Conservation (phyloP, 2,888 invertebrate genomes). For the Ectemnius lituratus region DNA sequence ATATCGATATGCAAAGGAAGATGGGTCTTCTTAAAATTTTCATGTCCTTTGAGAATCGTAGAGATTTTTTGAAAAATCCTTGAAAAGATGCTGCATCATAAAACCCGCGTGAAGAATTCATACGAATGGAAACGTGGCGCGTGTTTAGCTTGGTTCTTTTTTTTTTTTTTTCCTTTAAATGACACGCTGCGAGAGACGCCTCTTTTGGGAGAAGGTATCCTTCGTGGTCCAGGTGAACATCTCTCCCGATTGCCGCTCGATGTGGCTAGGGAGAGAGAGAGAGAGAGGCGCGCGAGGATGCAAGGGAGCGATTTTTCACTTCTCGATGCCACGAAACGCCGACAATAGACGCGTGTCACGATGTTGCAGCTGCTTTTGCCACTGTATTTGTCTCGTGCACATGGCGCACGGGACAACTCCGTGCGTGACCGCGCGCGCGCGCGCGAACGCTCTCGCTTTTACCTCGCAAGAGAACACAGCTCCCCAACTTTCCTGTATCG, state of each 20-base stretch:
- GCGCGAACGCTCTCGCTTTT: constrained; percentile 28
- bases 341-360: constrained; percentile 78
- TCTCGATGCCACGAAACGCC: constrained; percentile 74
- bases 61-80: too few relatives aligned
- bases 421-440: constrained; percentile 49
- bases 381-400: constrained; percentile 73
- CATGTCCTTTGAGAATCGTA: too few relatives aligned
- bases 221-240: constrained; percentile 72
- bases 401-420: constrained; percentile 65
- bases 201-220: constrained; percentile 35
- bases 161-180: constrained; percentile 15
- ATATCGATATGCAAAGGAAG: too few relatives aligned
- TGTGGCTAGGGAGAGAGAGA: constrained; percentile 11
- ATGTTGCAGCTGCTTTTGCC: constrained; percentile 73
- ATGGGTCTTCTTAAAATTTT: too few relatives aligned
- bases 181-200: background rate
- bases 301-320: constrained; percentile 74
- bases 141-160: background rate
- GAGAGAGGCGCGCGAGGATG: constrained; percentile 16
- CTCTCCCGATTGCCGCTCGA: constrained; percentile 38
- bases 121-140: background rate
- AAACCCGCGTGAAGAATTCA: background rate
- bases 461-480: constrained; percentile 44
- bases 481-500: constrained; percentile 27
- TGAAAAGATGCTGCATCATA: background rate